phyloP scores from a whole-genome alignment of 2,888 invertebrate species.

The Ethmia dodecea region DNA sequence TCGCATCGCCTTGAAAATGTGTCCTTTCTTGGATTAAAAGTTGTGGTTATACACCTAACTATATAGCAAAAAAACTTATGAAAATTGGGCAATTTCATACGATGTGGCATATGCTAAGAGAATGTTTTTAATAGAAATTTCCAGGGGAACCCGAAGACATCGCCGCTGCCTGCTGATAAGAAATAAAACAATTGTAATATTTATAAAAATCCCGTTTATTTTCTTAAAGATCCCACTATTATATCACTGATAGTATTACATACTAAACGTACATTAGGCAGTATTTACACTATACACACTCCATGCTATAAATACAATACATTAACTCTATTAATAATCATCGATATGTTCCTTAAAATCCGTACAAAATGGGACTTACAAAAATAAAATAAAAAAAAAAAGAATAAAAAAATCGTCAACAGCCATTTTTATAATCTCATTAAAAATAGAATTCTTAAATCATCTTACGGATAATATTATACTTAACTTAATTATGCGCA shows the following conservation, averaged over 20 bases:
- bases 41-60: too few species aligned
- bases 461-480: too few species aligned
- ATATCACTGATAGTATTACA: conserved; percentile 18
- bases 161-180: too few species aligned
- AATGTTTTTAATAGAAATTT: too few species aligned
- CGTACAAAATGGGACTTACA: not conserved
- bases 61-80: too few species aligned
- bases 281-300: conserved; percentile 38
- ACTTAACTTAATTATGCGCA: too few species aligned
- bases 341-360: not conserved
- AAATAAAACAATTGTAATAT: conserved; percentile 17
- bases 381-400: not conserved
- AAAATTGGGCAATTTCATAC: too few species aligned
- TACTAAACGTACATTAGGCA: conserved; percentile 16
- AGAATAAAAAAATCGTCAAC: not conserved
- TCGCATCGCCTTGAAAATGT: too few species aligned
- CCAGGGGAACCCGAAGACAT: too few species aligned
- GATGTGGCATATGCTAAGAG: too few species aligned
- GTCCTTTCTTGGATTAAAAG: too few species aligned
- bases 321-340: conserved; percentile 31
- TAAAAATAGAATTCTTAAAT: conserved; percentile 22
- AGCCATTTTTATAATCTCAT: conserved; percentile 44
- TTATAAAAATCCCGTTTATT: conserved; percentile 33
- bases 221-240: conserved; percentile 22
- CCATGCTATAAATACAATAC: conserved; percentile 2